A percentile compares a stretch with the other conserved stretches of the same genome.
These are phyloP conservation scores for Oncorhynchus tshawytscha DNA, from an alignment of 2,113 vertebrate species.

Conservation along the genomic window DNA sequence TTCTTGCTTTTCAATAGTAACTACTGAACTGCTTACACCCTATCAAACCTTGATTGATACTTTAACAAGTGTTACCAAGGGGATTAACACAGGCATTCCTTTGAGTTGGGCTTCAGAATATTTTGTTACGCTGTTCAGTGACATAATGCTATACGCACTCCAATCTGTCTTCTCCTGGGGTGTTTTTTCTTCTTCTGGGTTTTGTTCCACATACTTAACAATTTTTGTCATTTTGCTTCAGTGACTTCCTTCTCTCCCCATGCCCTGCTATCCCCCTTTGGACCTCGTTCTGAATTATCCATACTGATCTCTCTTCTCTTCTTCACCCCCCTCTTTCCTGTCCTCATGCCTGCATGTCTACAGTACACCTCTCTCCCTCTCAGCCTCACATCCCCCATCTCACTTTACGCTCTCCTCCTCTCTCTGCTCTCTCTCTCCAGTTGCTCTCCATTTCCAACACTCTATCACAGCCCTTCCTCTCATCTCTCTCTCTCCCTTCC, in stretches of 20 bases:
- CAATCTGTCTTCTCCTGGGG: not conserved
- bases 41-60: no score
- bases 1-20: no score
- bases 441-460: no score
- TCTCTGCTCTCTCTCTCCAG: not conserved
- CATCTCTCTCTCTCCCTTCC: no score
- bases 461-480: no score
- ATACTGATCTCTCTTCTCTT: slow-evolving; percentile 57
- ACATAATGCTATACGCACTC: slow-evolving; percentile 20
- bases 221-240: slow-evolving; percentile 55
- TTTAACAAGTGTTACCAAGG: no score
- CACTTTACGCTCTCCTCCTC: not conserved
- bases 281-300: slow-evolving; percentile 73
- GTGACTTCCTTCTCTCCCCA: slow-evolving; percentile 58
- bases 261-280: slow-evolving; percentile 51
- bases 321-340: slow-evolving; percentile 11
- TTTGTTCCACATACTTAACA: slow-evolving; percentile 47
- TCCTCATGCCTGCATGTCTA: slow-evolving; percentile 10
- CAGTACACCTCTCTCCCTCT: not conserved
- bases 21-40: no score
- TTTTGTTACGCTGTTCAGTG: not conserved
- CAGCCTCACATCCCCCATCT: not conserved
- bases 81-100: no score
- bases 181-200: slow-evolving; percentile 30
- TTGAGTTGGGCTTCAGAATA: no score